phyloP scores from a whole-genome alignment of 2,113 vertebrate genomes.

The Cnemophilus loriae region DNA sequence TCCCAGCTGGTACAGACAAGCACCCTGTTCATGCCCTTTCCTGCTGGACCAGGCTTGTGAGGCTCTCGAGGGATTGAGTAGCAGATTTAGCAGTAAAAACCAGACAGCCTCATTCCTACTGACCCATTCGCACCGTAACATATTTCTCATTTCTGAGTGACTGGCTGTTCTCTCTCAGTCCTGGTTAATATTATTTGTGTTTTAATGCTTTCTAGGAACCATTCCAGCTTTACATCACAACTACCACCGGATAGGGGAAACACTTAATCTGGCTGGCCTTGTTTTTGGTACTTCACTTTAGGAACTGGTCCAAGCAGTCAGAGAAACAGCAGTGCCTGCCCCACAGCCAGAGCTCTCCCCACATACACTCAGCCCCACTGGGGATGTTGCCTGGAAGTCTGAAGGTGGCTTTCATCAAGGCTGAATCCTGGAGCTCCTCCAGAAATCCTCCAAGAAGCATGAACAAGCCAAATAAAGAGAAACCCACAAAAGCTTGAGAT shows the following conservation, averaged over 20 bases:
- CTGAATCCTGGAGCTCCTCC: neutral
- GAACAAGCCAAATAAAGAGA: conserved; percentile 10
- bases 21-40: neutral
- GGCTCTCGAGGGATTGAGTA: neutral
- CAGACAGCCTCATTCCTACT: neutral
- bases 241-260: conserved; percentile 28
- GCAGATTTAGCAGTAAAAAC: neutral
- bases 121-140: neutral
- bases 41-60: neutral
- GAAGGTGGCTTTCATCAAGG: neutral
- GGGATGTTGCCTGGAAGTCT: neutral
- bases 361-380: neutral
- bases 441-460: neutral
- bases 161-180: conserved; percentile 11
- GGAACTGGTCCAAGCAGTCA: conserved; percentile 18
- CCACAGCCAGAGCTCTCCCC: neutral
- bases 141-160: conserved; percentile 9
- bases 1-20: neutral
- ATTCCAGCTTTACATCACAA: conserved; percentile 55
- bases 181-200: conserved; percentile 63
- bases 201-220: conserved; percentile 64
- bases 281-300: neutral
- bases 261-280: neutral
- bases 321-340: neutral
- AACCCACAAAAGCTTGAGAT: conserved; percentile 19